Evolutionary conservation across 2,113 vertebrate species (phyloP).

Genomic region (Podilymbus podiceps): DNA sequence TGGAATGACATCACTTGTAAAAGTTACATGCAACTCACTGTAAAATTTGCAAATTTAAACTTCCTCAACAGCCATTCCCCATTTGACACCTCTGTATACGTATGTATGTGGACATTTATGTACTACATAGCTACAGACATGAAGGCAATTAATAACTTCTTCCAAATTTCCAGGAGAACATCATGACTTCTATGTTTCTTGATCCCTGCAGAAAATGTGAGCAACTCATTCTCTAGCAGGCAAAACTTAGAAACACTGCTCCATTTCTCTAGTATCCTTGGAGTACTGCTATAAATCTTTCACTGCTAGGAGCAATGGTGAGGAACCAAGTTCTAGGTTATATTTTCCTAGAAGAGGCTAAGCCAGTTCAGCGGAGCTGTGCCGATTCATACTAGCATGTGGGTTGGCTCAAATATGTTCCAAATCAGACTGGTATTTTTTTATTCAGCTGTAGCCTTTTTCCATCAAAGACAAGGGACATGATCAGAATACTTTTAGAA

Average conservation of each 20-base stretch:
- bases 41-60: not conserved
- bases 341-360: not conserved
- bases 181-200: not conserved
- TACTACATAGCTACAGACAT: not conserved
- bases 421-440: not conserved
- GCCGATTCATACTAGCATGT: not conserved
- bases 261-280: not conserved
- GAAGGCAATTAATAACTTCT: not conserved
- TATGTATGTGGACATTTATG: rapidly evolving
- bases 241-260: not conserved
- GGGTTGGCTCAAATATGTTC: not conserved
- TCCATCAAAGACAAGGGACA: not conserved
- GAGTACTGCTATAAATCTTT: not conserved
- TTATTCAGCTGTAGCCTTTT: not conserved
- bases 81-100: rapidly evolving
- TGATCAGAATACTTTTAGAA: not conserved
- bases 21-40: not conserved
- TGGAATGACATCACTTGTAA: not conserved
- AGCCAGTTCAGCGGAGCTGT: not conserved
- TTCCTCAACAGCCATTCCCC: not conserved
- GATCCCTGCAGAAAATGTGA: not conserved
- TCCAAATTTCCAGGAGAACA: not conserved
- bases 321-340: not conserved
- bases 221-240: not conserved
- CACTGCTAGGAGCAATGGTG: not conserved